These are phyloP conservation scores for Endomychus coccineus DNA, from an alignment of 2,888 invertebrate genomes.

Conservation along the genomic window DNA sequence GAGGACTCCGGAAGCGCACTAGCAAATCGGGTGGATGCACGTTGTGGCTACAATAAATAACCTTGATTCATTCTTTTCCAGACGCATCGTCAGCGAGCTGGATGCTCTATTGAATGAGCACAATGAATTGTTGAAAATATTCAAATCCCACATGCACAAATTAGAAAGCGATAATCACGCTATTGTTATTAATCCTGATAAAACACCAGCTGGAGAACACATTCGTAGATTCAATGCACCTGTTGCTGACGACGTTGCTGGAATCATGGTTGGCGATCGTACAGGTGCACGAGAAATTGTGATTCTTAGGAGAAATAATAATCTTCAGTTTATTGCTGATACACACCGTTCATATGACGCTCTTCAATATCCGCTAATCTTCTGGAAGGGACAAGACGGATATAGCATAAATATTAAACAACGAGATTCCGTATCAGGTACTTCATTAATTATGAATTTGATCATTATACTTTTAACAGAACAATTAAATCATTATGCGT, in stretches of 20 bases:
- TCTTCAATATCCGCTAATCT: slow-evolving; percentile 29
- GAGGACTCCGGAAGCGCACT: slow-evolving; percentile 22
- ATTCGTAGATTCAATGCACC: slow-evolving; percentile 36
- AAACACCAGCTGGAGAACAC: slow-evolving; percentile 32
- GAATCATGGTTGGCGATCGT: slow-evolving; percentile 28
- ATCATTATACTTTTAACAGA: slow-evolving; percentile 9
- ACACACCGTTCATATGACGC: slow-evolving; percentile 28
- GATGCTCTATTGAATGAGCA: slow-evolving; percentile 28
- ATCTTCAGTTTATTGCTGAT: slow-evolving; percentile 23
- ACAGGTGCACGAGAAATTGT: slow-evolving; percentile 21
- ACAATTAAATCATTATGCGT: slow-evolving; percentile 8
- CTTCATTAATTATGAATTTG: slow-evolving; percentile 10
- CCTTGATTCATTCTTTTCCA: slow-evolving; percentile 23
- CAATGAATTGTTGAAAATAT: slow-evolving; percentile 31
- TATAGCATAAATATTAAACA: slow-evolving; percentile 22
- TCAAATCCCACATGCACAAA: slow-evolving; percentile 27
- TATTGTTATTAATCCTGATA: slow-evolving; percentile 27
- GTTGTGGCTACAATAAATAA: slow-evolving; percentile 18
- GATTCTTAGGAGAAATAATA: slow-evolving; percentile 24
- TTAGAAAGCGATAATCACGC: slow-evolving; percentile 25
- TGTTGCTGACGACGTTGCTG: slow-evolving; percentile 29
- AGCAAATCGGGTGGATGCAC: slow-evolving; percentile 26
- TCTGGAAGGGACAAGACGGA: slow-evolving; percentile 26
- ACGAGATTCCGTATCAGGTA: slow-evolving; percentile 16
- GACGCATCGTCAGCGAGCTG: slow-evolving; percentile 24